A percentile compares a stretch with the other conserved stretches of the same genome.
These are phyloP conservation scores for Holothuria scabra DNA, from an alignment of 53 echinoderm and acorn worm genomes.

Conservation along the genomic window DNA sequence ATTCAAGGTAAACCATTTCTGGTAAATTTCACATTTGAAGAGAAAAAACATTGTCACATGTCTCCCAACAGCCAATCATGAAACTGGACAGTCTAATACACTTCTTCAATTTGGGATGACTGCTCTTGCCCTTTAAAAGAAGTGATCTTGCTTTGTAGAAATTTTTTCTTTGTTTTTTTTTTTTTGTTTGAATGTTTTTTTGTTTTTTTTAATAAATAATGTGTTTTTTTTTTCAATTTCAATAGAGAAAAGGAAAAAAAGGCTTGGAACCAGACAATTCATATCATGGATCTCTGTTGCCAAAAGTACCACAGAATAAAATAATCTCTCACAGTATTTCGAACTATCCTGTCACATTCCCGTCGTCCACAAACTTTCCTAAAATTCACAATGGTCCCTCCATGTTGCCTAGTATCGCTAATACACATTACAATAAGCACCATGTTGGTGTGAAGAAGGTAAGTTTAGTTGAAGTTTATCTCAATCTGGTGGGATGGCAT, in stretches of 20 bases:
- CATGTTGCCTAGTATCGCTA: conserved; percentile 98
- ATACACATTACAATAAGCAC: conserved; percentile 91
- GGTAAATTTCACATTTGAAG: too few species aligned
- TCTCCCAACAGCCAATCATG: too few species aligned
- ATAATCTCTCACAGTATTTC: conserved; percentile 64
- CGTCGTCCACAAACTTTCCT: conserved; percentile 76
- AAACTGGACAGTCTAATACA: too few species aligned
- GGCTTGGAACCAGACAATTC: conserved; percentile 73
- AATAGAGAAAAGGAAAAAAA: conserved; percentile 76
- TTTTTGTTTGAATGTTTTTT: too few species aligned
- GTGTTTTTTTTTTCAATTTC: conserved; percentile 11
- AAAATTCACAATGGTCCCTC: conserved; percentile 87
- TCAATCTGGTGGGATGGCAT: background rate
- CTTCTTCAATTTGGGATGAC: too few species aligned
- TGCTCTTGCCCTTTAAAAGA: too few species aligned
- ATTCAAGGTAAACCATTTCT: too few species aligned
- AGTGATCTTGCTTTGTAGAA: too few species aligned
- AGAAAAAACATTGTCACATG: too few species aligned
- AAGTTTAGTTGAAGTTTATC: background rate
- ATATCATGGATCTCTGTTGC: conserved; percentile 68
- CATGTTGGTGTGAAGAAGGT: conserved; percentile 56
- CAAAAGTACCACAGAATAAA: conserved; percentile 81
- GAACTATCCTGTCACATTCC: conserved; percentile 75
- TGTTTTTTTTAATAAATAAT: background rate
- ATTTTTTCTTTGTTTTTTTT: too few species aligned